phyloP scores from a whole-genome alignment of 2,113 vertebrate species.

The Bubo blakistoni region DNA sequence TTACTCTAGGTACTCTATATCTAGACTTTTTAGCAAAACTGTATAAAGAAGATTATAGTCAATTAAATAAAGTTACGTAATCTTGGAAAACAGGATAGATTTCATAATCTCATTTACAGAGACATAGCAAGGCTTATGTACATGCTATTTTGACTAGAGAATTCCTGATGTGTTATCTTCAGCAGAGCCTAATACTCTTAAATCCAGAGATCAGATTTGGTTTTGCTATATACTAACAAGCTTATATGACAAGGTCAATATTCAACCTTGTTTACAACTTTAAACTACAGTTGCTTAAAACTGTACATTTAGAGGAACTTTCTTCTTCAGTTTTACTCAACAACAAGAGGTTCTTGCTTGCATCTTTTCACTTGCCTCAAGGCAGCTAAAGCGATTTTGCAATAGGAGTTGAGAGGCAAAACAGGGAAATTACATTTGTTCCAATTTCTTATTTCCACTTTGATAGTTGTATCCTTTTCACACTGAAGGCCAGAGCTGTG shows the following conservation, averaged over 20 bases:
- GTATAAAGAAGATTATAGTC: neutral
- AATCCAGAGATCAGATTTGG: neutral
- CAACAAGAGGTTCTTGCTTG: neutral
- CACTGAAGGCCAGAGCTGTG: neutral
- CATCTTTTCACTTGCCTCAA: neutral
- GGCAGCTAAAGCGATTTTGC: neutral
- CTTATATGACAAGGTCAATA: neutral
- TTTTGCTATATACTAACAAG: neutral
- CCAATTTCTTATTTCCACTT: neutral
- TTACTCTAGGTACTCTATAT: neutral
- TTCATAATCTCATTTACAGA: neutral
- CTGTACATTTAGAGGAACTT: neutral
- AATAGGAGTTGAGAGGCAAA: neutral
- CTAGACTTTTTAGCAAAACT: neutral
- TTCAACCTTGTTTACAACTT: neutral
- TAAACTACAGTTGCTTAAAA: neutral
- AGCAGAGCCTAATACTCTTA: neutral
- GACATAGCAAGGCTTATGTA: neutral
- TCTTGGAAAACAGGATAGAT: neutral
- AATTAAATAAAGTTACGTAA: neutral
- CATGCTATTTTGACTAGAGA: neutral
- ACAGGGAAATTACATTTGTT: slow-evolving; percentile 18
- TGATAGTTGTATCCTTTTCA: neutral
- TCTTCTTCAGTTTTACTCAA: neutral
- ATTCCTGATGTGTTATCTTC: neutral